phyloP scores from a whole-genome alignment of 92 coral and sea anemone genomes.

The Umimayanthus chanpuru region DNA sequence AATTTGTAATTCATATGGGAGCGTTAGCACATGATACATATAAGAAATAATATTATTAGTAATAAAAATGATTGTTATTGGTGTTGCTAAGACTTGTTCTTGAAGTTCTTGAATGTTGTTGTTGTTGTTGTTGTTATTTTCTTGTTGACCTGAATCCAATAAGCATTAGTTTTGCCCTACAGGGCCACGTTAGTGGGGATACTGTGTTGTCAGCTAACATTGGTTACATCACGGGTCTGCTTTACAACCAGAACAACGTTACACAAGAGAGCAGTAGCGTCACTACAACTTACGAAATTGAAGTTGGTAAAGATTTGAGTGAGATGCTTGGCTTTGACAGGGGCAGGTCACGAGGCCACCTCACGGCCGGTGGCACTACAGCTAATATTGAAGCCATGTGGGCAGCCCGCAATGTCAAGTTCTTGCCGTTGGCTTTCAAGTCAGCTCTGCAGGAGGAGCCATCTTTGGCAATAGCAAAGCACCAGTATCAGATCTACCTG shows the following conservation, averaged over 20 bases:
- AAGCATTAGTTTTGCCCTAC: background rate
- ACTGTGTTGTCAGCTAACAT: conserved; percentile 51
- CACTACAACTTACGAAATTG: conserved; percentile 53
- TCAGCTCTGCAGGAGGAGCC: conserved; percentile 73
- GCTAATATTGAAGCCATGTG: conserved; percentile 95
- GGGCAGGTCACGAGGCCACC: conserved; percentile 10
- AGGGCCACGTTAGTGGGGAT: conserved; percentile 66
- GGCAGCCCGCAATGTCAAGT: conserved; percentile 87
- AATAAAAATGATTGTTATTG: background rate
- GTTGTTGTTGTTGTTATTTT: background rate
- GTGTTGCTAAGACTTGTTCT: background rate
- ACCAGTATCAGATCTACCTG: conserved; percentile 47
- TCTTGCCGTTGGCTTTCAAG: conserved; percentile 73
- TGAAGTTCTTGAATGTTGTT: too few species aligned
- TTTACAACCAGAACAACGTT: conserved; percentile 60
- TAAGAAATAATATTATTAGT: too few species aligned
- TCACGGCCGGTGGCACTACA: conserved; percentile 74
- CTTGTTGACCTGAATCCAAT: background rate
- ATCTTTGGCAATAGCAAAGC: conserved; percentile 57
- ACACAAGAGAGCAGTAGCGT: conserved; percentile 31
- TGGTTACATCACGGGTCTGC: conserved; percentile 53
- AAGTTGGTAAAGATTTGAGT: conserved; percentile 51
- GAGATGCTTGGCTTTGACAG: conserved; percentile 59
- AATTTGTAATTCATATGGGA: too few species aligned
- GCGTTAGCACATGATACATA: too few species aligned